Evolutionary conservation across 2,888 invertebrate species (phyloP).

Genomic region (Troilus luridus): DNA sequence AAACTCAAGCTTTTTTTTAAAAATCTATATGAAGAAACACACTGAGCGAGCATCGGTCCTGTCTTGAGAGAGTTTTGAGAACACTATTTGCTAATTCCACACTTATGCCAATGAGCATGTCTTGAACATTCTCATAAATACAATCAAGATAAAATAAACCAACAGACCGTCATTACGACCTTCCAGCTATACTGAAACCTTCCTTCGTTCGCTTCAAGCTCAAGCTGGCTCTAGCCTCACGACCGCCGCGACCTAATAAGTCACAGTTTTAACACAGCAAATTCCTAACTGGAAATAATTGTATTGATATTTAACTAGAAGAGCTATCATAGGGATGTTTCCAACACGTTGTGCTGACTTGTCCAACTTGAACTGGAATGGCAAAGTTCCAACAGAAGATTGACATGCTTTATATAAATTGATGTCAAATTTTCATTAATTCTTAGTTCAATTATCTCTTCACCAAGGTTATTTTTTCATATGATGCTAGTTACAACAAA

Average conservation of each 20-base stretch:
- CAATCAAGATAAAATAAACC: neutral
- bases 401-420: too few relatives aligned
- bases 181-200: conserved; percentile 45
- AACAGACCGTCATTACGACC: conserved; percentile 50
- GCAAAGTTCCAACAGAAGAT: too few relatives aligned
- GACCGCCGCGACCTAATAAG: conserved; percentile 39
- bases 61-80: conserved; percentile 48
- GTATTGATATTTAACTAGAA: neutral
- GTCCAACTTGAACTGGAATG: too few relatives aligned
- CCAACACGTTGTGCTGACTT: neutral
- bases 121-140: neutral
- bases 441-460: too few relatives aligned
- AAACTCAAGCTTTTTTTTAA: conserved; percentile 32
- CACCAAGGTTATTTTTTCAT: too few relatives aligned
- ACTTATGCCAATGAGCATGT: neutral
- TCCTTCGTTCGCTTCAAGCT: conserved; percentile 51
- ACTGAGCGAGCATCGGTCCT: conserved; percentile 29
- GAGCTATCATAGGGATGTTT: neutral
- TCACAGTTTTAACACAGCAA: neutral
- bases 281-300: neutral
- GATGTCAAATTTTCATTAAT: too few relatives aligned
- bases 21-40: conserved; percentile 11
- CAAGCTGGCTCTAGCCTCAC: conserved; percentile 50
- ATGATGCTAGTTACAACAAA: too few relatives aligned
- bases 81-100: conserved; percentile 5